phyloP scores from a whole-genome alignment of 2,113 vertebrate genomes.

The Rhagologus leucostigma region DNA sequence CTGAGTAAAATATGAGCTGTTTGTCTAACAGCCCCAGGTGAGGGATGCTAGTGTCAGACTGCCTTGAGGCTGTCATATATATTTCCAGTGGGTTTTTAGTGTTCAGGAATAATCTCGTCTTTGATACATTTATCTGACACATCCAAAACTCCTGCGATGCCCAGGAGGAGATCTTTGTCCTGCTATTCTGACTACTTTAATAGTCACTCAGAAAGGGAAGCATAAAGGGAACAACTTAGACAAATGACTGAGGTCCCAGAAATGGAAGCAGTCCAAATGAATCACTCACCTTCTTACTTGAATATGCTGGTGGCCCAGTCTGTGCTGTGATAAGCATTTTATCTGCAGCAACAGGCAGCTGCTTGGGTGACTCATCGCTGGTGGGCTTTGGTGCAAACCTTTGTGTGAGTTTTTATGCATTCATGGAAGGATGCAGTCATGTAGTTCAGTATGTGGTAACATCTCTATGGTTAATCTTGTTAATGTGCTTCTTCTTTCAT shows the following conservation, averaged over 20 bases:
- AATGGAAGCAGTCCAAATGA: neutral
- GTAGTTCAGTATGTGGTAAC: neutral
- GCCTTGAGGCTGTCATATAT: constrained; percentile 6
- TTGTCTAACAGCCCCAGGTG: constrained; percentile 33
- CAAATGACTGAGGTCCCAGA: neutral
- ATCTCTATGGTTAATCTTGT: neutral
- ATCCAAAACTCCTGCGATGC: neutral
- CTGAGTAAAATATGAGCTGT: constrained; percentile 48
- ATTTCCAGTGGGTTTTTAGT: constrained; percentile 20
- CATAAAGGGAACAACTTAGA: neutral
- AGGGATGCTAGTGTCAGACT: constrained; percentile 18
- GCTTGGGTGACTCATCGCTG: neutral
- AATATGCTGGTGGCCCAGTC: neutral
- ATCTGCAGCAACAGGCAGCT: neutral
- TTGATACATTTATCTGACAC: constrained; percentile 33
- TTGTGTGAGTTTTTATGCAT: neutral
- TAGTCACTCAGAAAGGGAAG: neutral
- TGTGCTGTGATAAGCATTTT: neutral
- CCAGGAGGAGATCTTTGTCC: neutral
- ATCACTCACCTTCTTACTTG: neutral
- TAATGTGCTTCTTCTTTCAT: neutral
- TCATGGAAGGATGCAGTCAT: fast-evolving
- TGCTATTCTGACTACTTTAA: neutral
- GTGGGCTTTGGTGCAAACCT: neutral
- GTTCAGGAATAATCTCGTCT: neutral